A percentile compares a stretch with the other conserved stretches of the same genome.
phyloP scores from a whole-genome alignment of 2,888 invertebrate species.

The Leptogaster cylindrica region DNA sequence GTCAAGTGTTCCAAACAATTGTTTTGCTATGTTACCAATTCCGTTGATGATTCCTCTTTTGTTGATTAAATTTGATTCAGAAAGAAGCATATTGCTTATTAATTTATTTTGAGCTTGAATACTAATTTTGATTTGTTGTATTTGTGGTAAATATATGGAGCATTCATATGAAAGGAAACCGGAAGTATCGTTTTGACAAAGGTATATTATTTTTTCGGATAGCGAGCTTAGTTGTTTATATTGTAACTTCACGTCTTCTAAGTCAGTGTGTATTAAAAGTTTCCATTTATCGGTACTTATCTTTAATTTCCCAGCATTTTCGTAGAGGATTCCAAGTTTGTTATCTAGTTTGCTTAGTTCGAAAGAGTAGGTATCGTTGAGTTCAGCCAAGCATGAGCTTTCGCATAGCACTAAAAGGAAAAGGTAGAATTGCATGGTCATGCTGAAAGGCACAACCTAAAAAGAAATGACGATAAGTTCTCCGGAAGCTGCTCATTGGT shows the following conservation, averaged over 20 bases:
- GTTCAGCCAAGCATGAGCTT: no score
- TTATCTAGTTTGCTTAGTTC: background rate
- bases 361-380: background rate
- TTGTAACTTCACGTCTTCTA: background rate
- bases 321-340: background rate
- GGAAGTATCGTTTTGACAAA: no score
- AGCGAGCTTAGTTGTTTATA: background rate
- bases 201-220: background rate
- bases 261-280: background rate
- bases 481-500: background rate
- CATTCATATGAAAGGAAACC: no score
- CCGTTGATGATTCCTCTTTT: background rate
- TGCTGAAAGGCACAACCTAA: no score
- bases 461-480: background rate
- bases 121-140: background rate
- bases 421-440: no score
- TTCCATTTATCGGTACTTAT: conserved; percentile 1
- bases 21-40: background rate
- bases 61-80: background rate
- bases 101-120: background rate
- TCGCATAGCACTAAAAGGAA: no score
- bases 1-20: conserved; percentile 12
- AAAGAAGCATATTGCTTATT: background rate
- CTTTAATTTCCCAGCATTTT: background rate
- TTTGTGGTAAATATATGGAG: no score